Percentiles rank a stretch among this genome's conserved stretches.
Evolutionary conservation across 2,113 vertebrate species (phyloP).

Genomic region (Petromus typicus): DNA sequence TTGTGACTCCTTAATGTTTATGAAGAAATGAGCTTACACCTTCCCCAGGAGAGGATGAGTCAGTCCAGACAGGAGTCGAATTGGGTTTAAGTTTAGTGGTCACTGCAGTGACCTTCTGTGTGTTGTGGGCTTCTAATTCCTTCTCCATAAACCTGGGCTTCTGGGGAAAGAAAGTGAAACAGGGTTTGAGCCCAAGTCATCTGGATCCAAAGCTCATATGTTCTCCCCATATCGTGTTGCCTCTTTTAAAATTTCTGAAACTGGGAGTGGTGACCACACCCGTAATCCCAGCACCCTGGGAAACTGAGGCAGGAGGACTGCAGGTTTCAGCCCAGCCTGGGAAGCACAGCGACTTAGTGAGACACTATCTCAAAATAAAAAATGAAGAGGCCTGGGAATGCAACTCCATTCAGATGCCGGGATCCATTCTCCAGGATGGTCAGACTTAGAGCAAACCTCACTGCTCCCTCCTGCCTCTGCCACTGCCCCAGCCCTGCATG

Average conservation of each 20-base stretch:
- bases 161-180: not conserved
- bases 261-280: not conserved
- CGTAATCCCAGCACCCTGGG: not conserved
- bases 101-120: not conserved
- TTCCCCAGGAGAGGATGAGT: not conserved
- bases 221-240: not conserved
- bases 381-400: not conserved
- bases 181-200: not conserved
- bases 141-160: no score
- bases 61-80: rapidly evolving
- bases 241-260: not conserved
- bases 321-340: not conserved
- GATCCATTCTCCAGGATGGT: not conserved
- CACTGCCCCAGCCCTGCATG: not conserved
- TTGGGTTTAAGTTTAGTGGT: not conserved
- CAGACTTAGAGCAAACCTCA: not conserved
- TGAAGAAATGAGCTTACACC: rapidly evolving
- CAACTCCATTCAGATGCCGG: not conserved
- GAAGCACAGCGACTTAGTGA: not conserved
- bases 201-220: not conserved
- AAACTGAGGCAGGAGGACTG: not conserved
- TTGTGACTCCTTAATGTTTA: no score
- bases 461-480: not conserved
- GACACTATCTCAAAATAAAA: not conserved
- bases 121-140: rapidly evolving